Conservation (phyloP, 1,140 invertebrate species). For the Melipona quadrifasciata region DNA sequence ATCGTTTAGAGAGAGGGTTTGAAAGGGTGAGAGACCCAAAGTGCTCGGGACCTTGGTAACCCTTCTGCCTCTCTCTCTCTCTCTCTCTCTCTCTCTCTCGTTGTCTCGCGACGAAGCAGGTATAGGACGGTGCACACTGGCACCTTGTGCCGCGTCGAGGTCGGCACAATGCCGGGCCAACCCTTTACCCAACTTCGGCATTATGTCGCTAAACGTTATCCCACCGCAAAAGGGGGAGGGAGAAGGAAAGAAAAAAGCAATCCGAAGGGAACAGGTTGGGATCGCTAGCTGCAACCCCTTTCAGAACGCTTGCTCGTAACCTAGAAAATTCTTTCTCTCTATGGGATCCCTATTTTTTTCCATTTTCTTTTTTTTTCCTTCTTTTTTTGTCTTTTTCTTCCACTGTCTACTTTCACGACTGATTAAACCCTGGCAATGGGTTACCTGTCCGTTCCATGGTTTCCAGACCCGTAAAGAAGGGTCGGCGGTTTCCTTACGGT, state of each 20-base stretch:
- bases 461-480: background rate
- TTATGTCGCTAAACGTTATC: conserved; percentile 69
- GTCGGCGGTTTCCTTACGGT: background rate
- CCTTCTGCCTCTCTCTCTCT: conserved; percentile 39
- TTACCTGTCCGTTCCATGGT: conserved; percentile 19
- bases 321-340: conserved; percentile 46
- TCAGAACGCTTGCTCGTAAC: conserved; percentile 36
- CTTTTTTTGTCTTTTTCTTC: background rate
- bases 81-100: conserved; percentile 22
- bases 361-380: background rate
- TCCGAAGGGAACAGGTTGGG: conserved; percentile 63
- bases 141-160: conserved; percentile 50
- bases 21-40: conserved; percentile 69
- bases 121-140: conserved; percentile 60
- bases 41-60: conserved; percentile 54
- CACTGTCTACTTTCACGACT: background rate
- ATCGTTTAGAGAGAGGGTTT: conserved; percentile 64
- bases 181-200: conserved; percentile 69
- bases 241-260: conserved; percentile 30
- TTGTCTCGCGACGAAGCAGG: conserved; percentile 59
- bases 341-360: conserved; percentile 22
- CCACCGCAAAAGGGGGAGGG: conserved; percentile 27
- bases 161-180: conserved; percentile 64
- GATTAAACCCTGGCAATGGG: conserved; percentile 39
- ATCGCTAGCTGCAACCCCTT: conserved; percentile 51